Evolutionary conservation across 2,113 vertebrate genomes (phyloP).

Genomic region (Phalacrocorax carbo): DNA sequence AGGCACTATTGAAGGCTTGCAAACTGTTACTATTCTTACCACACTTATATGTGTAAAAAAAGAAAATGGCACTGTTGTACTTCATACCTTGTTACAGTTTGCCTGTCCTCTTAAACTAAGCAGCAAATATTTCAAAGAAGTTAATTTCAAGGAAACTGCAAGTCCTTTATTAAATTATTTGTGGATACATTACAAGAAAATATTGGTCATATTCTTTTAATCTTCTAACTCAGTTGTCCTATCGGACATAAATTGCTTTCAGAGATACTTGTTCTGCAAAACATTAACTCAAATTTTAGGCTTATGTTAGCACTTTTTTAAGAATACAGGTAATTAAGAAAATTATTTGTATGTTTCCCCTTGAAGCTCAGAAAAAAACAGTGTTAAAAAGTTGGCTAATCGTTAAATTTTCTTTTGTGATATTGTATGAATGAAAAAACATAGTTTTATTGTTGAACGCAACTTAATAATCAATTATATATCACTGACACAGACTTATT

Average conservation of each 20-base stretch:
- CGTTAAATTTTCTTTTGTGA: background rate
- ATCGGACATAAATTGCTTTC: background rate
- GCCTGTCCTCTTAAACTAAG: background rate
- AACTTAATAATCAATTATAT: background rate
- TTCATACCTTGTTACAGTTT: background rate
- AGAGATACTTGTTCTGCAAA: background rate
- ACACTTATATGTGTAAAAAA: fast-evolving
- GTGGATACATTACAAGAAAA: slow-evolving; percentile 10
- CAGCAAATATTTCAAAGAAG: background rate
- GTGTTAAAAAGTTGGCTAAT: background rate
- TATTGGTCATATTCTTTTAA: slow-evolving; percentile 18
- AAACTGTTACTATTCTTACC: background rate
- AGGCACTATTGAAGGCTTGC: background rate
- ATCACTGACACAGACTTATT: background rate
- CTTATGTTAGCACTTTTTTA: background rate
- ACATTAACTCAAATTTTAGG: background rate
- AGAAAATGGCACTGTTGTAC: background rate
- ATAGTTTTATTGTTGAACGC: background rate
- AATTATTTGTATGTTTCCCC: background rate
- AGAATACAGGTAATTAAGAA: background rate
- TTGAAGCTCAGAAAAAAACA: background rate
- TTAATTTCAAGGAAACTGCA: background rate
- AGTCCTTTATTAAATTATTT: background rate
- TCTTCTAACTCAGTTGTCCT: background rate
- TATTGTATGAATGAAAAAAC: background rate